These are phyloP conservation scores for Sebastes ruberrimus DNA, from an alignment of 2,797 vertebrate species.

Conservation along the genomic window DNA sequence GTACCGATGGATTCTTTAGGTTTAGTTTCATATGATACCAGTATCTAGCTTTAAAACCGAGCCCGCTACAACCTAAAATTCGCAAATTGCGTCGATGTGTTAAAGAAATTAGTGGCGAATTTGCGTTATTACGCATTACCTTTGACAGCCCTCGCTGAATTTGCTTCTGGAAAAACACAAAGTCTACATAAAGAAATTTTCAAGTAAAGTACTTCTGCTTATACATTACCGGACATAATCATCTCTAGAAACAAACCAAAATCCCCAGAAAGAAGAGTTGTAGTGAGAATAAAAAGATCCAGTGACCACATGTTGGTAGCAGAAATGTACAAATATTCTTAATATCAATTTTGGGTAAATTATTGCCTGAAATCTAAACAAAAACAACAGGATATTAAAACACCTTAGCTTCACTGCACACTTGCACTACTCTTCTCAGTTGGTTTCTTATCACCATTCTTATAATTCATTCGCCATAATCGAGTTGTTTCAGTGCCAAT, in stretches of 20 bases:
- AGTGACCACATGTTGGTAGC: too few relatives aligned
- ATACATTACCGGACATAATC: neutral
- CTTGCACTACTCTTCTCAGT: accelerated
- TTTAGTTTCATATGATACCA: too few relatives aligned
- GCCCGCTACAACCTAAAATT: too few relatives aligned
- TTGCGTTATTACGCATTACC: too few relatives aligned
- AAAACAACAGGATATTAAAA: neutral
- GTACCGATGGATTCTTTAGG: too few relatives aligned
- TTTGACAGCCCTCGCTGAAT: neutral
- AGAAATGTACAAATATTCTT: neutral
- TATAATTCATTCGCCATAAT: too few relatives aligned
- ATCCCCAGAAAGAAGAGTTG: neutral
- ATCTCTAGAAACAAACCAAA: neutral
- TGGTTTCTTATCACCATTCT: neutral
- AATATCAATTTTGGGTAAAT: neutral
- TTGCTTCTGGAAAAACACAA: neutral
- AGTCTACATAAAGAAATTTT: neutral
- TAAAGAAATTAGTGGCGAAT: too few relatives aligned
- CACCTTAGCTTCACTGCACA: neutral
- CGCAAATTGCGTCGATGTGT: accelerated
- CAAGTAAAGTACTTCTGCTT: neutral
- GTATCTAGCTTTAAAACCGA: too few relatives aligned
- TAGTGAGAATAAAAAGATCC: neutral
- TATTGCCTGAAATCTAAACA: neutral
- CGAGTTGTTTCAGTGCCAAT: neutral